Evolutionary conservation across 2,888 invertebrate genomes (phyloP).

Genomic region (Drosophila anomalata): DNA sequence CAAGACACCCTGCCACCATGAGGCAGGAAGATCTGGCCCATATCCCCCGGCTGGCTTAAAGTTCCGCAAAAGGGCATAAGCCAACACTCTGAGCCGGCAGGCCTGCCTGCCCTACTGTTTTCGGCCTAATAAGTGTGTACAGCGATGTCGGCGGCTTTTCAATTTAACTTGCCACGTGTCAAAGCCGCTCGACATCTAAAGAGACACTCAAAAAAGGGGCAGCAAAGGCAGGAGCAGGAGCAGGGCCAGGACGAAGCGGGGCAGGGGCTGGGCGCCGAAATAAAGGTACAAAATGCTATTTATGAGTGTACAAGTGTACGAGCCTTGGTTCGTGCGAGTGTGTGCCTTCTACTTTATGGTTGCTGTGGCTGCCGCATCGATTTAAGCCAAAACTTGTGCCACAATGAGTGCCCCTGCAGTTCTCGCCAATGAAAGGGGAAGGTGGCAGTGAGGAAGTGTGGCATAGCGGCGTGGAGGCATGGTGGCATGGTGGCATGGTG

Average conservation of each 20-base stretch:
- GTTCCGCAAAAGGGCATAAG: neutral
- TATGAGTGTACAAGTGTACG: conserved; percentile 3
- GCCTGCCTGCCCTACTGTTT: neutral
- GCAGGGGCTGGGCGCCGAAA: neutral
- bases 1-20: too few species aligned
- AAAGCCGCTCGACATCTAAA: conserved; percentile 68
- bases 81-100: neutral
- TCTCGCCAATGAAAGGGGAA: conserved; percentile 8
- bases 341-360: conserved; percentile 71
- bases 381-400: conserved; percentile 68
- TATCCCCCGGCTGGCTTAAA: too few species aligned
- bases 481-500: neutral
- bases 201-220: conserved; percentile 62
- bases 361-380: conserved; percentile 75
- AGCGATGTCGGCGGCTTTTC: conserved; percentile 73
- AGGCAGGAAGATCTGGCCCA: too few species aligned
- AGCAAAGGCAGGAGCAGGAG: neutral
- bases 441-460: neutral
- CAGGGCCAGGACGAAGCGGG: neutral
- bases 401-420: conserved; percentile 63
- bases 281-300: conserved; percentile 19
- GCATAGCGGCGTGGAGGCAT: neutral
- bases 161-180: conserved; percentile 80
- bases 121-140: conserved; percentile 71
- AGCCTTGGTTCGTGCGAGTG: conserved; percentile 11